Base-by-base conservation (phyloP, 2,888 invertebrate genomes). In the Melanargia galathea region DNA sequence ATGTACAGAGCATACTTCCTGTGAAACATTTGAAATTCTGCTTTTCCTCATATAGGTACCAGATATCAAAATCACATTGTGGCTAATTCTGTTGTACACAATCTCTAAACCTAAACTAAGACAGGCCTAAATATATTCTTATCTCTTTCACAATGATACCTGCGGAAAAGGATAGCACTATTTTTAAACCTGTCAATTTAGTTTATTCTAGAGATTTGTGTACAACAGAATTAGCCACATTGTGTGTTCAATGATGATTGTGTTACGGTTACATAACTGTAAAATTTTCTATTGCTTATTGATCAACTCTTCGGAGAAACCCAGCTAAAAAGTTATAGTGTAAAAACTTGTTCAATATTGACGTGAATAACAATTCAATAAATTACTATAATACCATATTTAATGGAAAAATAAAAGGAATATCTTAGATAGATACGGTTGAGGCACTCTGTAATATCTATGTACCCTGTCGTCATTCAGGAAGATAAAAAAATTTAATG, bases 1-100 rank as follows among this genome's bases (percentile, higher is more conserved):
- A 70, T 70, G 63, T 64, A 52, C 63, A 35, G 60, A 63, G 56
- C 64, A 60, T 62, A 62, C 60, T 62, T 66, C 63, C 52, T 58
- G 64, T 40, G 64, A 64, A 67, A 64, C 55, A 65, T 66, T 70
- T 64, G 64, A 65, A 64, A 67, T 67, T 67, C 60, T 63, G 65
- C 26, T 60, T 57, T 52, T 59, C 54, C 30, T 30, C 30, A 49
- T 48, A 52, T 60, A n/a, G n/a, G n/a, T n/a, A 52, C 67, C 68
- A 61, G 68, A 70, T 68, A 52, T 62, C 62, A 13, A 63, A 63
- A 64, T 64, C 59, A 60, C 60, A 65, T 68, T 69, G n/a, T n/a
- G n/a, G n/a, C n/a, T n/a, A n/a, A n/a, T n/a, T n/a, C n/a, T n/a
- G n/a, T n/a, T n/a, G n/a, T n/a, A n/a, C n/a, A n/a, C n/a, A n/a